Base-by-base conservation (phyloP, 2,888 invertebrate genomes). In the Eretmocerus hayati region DNA sequence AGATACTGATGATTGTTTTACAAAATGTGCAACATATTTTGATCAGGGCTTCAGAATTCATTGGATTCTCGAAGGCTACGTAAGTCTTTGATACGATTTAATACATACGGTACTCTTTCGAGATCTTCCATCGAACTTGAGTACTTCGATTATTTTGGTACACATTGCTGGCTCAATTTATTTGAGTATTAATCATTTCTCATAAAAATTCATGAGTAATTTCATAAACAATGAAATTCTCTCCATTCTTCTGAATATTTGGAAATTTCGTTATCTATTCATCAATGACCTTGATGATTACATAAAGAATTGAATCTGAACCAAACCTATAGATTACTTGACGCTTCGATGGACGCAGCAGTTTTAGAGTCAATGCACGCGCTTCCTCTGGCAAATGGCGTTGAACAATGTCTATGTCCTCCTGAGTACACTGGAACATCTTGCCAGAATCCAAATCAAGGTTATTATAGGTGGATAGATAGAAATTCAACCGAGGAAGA, bases 1-100 rank as follows among this genome's bases (percentile, higher is more conserved):
- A 83, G 50, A 83, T 87, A 26, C 76, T 97, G 63, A 93, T 97
- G 95, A 79, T 92, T n/a, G 87, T 90, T 0, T 76, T 97, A 52
- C 91, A 93, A 65, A 87, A 89, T 61, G 74, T 97, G 0, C 84
- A 88, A 50, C 81, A 85, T 56, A 78, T 94, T 53, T 79, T 89
- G 37, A 75, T 96, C 35, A 76, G 90, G 41, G 88, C 84, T 2
- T 81, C 84, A 0, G 78, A 81, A 49, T 77, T 80, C 50, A 75
- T 79, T 1, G 80, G 81, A 53, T 81, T 81, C 56, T 74, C 75
- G 9, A 75, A 74, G 68, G 76, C 79, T 41, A 75, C 74, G 82
- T 81, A 72, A 63, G 71, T 62, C 11, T 9, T 26, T 11, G 8
- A 26, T 11, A 1, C 26, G 26, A 26, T 6, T 26, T 11, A 11